Conservation (phyloP, 2,888 invertebrate species). For the Ctenicera cuprea region DNA sequence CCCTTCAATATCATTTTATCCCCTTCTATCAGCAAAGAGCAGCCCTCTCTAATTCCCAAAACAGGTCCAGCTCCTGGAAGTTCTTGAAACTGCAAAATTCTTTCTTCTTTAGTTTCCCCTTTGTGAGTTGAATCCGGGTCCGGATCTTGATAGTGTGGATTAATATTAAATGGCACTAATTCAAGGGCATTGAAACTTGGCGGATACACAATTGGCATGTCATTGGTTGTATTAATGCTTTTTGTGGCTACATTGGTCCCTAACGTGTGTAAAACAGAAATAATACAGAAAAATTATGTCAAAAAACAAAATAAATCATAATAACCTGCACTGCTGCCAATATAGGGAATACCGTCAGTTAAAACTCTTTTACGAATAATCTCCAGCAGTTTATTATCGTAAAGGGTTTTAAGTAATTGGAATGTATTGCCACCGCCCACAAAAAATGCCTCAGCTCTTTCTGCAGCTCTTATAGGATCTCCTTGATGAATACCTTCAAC, state of each 20-base stretch:
- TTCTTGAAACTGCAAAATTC: constrained; percentile 82
- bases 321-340: constrained; percentile 61
- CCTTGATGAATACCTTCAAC: constrained; percentile 81
- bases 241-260: constrained; percentile 86
- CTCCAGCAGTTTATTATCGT: constrained; percentile 80
- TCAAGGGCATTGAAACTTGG: constrained; percentile 83
- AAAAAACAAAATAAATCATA: background rate
- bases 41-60: constrained; percentile 84
- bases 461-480: constrained; percentile 76
- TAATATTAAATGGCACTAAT: constrained; percentile 88
- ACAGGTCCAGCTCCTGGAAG: constrained; percentile 78
- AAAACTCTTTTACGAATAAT: constrained; percentile 79
- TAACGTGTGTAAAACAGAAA: constrained; percentile 43
- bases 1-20: constrained; percentile 78
- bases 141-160: constrained; percentile 87
- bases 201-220: constrained; percentile 90
- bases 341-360: constrained; percentile 66
- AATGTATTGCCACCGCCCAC: constrained; percentile 91
- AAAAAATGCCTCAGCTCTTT: constrained; percentile 81
- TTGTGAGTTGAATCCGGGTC: constrained; percentile 79
- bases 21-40: constrained; percentile 78
- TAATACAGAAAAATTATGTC: no score
- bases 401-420: constrained; percentile 81
- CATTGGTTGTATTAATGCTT: constrained; percentile 89
- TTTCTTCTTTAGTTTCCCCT: constrained; percentile 86